Base-by-base conservation (phyloP, 2,113 vertebrate genomes). In the Myiozetetes cayanensis region DNA sequence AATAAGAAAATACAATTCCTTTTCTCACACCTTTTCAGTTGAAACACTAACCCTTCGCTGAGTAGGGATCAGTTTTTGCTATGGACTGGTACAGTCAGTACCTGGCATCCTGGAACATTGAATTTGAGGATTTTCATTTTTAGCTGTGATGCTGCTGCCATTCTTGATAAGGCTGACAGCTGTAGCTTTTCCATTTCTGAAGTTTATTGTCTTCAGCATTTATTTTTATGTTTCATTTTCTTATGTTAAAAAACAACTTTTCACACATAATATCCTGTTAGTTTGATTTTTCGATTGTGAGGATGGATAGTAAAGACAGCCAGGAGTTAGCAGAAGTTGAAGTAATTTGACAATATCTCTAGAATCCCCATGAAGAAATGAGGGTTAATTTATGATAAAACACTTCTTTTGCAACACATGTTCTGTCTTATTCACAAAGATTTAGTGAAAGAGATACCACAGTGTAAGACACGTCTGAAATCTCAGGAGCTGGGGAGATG, bases 311-410 rank as follows among this genome's bases (percentile, higher is more conserved):
- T 53, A 70, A 96, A 93, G 41, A 43, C 24, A 89, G 75, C 59
- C 41, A 50, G 59, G 62, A 88, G 28, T 30, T 76, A 78, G 68
- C 50, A 83, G 74, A 86, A 89, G 61, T 27, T 53, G 89, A 95
- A 71, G 55, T 18, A 66, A 89, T 94, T 92, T 82, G 59, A 89
- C 59, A 92, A 3, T 53, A 62, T 93, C 47, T 52, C 49, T 58
- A 43, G 58, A 95, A 82, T 85, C 56, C 87, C 46, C 94, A 90
- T 81, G 65, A 92, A 94, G 70, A 89, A 89, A 88, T 80, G 56
- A 71, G 63, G 59, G n/a, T 44, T 96, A 96, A 96, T 97, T 96
- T 95, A 66, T 94, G 94, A 88, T 63, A 74, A 97, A 96, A 82
- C 6, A 11, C 56, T 93, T 80, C 67, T 88, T 89, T 91, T 91